phyloP scores from a whole-genome alignment of 2,113 vertebrate species.

The Eretmochelys imbricata region DNA sequence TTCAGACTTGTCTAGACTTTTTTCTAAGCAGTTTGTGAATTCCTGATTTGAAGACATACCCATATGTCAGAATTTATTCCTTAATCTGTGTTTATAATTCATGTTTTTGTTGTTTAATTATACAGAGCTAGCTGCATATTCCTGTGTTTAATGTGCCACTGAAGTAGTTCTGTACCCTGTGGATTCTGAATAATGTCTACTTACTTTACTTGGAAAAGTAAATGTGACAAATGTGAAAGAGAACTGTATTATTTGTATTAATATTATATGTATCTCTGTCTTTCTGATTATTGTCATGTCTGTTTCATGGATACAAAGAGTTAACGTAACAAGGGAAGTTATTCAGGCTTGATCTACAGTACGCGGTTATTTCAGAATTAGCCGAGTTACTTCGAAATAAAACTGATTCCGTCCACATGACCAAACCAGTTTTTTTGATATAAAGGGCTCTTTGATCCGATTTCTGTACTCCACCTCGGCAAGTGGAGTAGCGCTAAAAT shows the following conservation, averaged over 20 bases:
- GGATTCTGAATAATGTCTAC: not conserved
- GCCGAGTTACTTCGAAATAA: too few relatives aligned
- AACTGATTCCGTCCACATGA: too few relatives aligned
- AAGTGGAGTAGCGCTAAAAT: too few relatives aligned
- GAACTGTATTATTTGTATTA: not conserved
- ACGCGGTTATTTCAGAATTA: too few relatives aligned
- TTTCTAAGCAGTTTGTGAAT: not conserved
- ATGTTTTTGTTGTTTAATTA: conserved; percentile 18
- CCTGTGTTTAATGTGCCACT: not conserved
- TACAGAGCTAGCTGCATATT: not conserved
- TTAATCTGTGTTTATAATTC: conserved; percentile 10
- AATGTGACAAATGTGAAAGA: not conserved
- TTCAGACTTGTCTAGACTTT: not conserved
- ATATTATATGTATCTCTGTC: not conserved
- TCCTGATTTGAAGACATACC: conserved; percentile 9
- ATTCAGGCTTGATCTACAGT: not conserved
- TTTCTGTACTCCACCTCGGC: too few relatives aligned
- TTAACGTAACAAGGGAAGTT: not conserved
- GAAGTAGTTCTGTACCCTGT: not conserved
- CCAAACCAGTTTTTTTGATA: too few relatives aligned
- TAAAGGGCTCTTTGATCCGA: too few relatives aligned
- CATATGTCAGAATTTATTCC: not conserved
- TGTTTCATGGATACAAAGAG: not conserved
- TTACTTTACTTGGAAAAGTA: not conserved
- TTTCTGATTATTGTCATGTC: not conserved